A percentile compares a stretch with the other conserved stretches of the same genome.
Evolutionary conservation across 2,797 vertebrate species (phyloP).

Genomic region (Mormyrops boulengeri): DNA sequence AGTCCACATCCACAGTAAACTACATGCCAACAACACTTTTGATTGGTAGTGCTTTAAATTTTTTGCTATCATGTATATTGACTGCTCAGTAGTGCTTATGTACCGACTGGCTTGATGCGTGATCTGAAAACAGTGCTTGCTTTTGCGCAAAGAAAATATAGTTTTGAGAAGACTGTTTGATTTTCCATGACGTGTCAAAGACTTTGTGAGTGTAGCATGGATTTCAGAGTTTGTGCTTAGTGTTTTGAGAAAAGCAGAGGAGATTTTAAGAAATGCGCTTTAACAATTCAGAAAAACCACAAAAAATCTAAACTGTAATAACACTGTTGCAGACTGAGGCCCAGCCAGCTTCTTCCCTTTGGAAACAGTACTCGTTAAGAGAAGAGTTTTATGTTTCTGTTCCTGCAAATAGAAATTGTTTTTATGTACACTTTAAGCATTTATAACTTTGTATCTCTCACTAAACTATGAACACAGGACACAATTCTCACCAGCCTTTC

Average conservation of each 20-base stretch:
- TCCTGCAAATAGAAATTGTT: neutral
- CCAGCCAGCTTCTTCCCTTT: slow-evolving; percentile 25
- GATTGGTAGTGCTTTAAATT: too few relatives aligned
- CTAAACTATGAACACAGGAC: neutral
- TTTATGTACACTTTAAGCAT: neutral
- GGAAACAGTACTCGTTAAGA: neutral
- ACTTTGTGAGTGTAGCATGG: neutral
- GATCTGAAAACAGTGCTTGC: too few relatives aligned
- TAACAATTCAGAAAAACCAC: neutral
- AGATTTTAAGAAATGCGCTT: neutral
- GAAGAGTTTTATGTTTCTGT: neutral
- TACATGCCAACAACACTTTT: too few relatives aligned
- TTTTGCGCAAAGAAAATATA: too few relatives aligned
- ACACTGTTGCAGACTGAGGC: too few relatives aligned
- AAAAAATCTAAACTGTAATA: neutral
- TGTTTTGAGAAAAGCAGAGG: neutral
- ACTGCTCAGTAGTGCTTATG: too few relatives aligned
- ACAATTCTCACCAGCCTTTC: neutral
- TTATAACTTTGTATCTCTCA: neutral
- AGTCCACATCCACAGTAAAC: too few relatives aligned
- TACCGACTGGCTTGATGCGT: too few relatives aligned
- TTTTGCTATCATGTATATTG: too few relatives aligned
- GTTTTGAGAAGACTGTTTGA: too few relatives aligned
- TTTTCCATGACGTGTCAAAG: too few relatives aligned
- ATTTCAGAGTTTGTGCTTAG: neutral